Percentiles rank a stretch among this genome's conserved stretches.
Conservation (phyloP, 1,140 invertebrate genomes). For the Cyrtorhinus lividipennis region DNA sequence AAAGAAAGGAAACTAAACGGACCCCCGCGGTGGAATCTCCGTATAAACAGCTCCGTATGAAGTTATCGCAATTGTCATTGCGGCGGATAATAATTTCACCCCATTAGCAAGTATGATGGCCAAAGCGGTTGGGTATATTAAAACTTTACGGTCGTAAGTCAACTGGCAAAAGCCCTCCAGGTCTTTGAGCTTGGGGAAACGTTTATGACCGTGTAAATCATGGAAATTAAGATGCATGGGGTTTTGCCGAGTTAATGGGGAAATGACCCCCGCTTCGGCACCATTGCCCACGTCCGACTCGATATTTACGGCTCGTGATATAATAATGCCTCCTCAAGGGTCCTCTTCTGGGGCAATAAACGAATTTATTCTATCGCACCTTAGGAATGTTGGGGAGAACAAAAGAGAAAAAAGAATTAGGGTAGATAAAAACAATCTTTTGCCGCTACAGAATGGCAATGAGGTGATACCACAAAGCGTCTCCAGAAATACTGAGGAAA, state of each 20-base stretch:
- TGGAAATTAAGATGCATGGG: conserved; percentile 9
- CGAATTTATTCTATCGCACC: background rate
- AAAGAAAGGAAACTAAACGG: background rate
- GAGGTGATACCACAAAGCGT: too few species aligned
- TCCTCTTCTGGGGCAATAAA: background rate
- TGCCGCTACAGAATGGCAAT: too few species aligned
- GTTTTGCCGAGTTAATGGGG: conserved; percentile 8
- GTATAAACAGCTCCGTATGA: conserved; percentile 3
- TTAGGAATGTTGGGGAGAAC: too few species aligned
- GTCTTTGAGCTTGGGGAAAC: conserved; percentile 9
- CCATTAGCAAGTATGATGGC: conserved; percentile 8
- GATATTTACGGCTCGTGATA: background rate
- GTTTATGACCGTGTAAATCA: conserved; percentile 6
- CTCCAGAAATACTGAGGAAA: too few species aligned
- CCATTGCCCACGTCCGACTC: background rate
- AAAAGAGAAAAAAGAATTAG: too few species aligned
- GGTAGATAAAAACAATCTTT: too few species aligned
- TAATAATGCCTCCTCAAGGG: background rate
- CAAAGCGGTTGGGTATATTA: conserved; percentile 5
- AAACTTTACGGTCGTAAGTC: conserved; percentile 8
- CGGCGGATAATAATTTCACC: conserved; percentile 3
- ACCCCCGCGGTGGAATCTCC: background rate
- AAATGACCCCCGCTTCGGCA: background rate
- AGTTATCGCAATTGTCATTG: conserved; percentile 9
- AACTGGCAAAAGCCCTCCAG: background rate